These are phyloP conservation scores for Callinectes sapidus DNA, from an alignment of 2,888 invertebrate species.

Conservation along the genomic window DNA sequence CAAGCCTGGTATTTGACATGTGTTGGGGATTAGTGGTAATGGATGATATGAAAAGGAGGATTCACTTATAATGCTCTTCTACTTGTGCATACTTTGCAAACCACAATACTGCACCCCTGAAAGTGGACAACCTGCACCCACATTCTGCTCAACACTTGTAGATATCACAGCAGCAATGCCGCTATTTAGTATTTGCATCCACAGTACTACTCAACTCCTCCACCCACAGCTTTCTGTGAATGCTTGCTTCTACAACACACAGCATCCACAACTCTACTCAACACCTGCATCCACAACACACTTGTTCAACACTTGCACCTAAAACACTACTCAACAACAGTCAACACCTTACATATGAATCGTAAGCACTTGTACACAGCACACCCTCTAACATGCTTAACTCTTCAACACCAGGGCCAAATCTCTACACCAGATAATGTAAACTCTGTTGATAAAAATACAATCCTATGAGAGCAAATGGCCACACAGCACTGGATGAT, in stretches of 20 bases:
- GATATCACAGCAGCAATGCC: neutral
- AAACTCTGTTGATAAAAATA: neutral
- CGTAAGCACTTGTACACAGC: neutral
- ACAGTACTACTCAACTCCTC: neutral
- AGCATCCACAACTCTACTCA: neutral
- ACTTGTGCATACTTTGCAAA: neutral
- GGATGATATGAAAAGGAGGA: neutral
- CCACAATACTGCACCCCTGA: neutral
- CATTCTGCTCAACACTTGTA: neutral
- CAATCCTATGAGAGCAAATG: neutral
- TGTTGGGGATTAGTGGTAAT: neutral
- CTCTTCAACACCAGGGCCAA: neutral
- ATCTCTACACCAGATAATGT: neutral
- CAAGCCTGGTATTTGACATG: neutral
- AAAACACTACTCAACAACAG: conserved; percentile 13
- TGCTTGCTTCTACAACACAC: neutral
- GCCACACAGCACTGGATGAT: neutral
- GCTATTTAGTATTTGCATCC: neutral
- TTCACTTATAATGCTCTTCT: neutral
- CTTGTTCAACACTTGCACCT: neutral
- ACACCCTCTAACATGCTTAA: neutral
- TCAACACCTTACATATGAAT: conserved; percentile 13
- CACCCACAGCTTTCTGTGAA: neutral
- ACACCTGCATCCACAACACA: neutral
- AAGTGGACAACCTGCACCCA: neutral